phyloP scores from a whole-genome alignment of 2,797 vertebrate genomes.

The Psittacula echo region DNA sequence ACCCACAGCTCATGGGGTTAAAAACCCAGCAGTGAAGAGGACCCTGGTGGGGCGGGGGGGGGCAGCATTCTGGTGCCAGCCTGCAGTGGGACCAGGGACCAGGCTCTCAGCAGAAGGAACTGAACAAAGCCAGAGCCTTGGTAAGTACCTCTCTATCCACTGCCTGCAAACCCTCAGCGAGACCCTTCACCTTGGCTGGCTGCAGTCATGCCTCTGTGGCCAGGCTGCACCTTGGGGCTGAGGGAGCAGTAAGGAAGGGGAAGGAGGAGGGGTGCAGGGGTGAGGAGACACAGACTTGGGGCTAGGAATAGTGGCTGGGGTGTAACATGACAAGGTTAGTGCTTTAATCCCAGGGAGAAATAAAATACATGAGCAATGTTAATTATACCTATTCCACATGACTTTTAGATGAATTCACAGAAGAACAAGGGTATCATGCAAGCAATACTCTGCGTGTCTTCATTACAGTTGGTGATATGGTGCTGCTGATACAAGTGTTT shows the following conservation, averaged over 20 bases:
- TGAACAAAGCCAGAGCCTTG: background rate
- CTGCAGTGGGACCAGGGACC: too few species aligned
- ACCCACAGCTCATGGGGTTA: rapidly evolving
- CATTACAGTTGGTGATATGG: background rate
- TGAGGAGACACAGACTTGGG: background rate
- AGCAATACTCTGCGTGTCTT: background rate
- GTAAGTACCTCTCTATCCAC: too few species aligned
- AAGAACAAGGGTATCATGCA: background rate
- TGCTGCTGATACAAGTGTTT: background rate
- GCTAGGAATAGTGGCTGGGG: background rate
- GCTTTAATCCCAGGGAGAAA: background rate
- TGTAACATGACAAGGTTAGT: background rate
- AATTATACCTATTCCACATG: background rate
- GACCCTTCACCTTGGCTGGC: rapidly evolving
- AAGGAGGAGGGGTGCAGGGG: background rate
- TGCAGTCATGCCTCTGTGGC: rapidly evolving
- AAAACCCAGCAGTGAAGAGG: background rate
- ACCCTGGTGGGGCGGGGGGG: background rate
- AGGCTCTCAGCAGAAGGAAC: background rate
- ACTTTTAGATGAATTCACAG: background rate
- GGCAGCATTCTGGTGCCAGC: background rate
- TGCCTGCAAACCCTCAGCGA: background rate
- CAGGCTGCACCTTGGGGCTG: background rate
- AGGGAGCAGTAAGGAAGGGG: background rate
- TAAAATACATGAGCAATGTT: background rate